These are phyloP conservation scores for Zapus hudsonius DNA, from an alignment of 2,113 vertebrate genomes.

Conservation along the genomic window DNA sequence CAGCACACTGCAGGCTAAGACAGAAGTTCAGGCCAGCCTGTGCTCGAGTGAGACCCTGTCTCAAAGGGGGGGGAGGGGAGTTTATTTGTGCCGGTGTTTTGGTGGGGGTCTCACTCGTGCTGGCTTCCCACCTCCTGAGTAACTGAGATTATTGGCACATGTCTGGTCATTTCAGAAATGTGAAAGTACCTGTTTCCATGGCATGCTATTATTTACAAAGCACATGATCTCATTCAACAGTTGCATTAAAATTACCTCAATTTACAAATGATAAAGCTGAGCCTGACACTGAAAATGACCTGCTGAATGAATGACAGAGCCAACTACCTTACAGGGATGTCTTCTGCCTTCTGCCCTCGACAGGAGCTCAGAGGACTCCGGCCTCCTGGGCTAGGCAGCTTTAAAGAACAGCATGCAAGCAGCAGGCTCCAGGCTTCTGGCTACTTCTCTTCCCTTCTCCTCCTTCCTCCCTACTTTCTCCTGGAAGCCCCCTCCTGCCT, in stretches of 20 bases:
- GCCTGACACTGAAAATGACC: not conserved
- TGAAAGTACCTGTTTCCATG: conserved; percentile 2
- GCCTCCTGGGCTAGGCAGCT: not conserved
- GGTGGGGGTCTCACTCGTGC: not conserved
- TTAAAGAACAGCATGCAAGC: not conserved
- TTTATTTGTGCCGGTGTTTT: not conserved
- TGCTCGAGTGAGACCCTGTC: not conserved
- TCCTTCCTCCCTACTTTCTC: not conserved
- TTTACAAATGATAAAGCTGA: conserved; percentile 16
- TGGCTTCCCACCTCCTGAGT: not conserved
- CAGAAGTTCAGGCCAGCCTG: not conserved
- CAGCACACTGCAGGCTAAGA: not conserved
- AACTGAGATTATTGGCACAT: not conserved
- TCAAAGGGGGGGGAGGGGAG: too few relatives aligned
- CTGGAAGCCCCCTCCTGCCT: not conserved
- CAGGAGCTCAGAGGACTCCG: not conserved
- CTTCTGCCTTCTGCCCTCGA: not conserved
- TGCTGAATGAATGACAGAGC: not conserved
- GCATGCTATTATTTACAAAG: conserved; percentile 2
- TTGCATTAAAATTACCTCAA: not conserved
- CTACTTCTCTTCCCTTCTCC: not conserved
- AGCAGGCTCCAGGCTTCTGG: not conserved
- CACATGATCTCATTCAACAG: not conserved
- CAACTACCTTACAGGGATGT: not conserved
- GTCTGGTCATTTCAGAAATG: not conserved